Evolutionary conservation across 2,113 vertebrate genomes (phyloP), one percentile per base, ranked within the genome.

Genomic region (Clarias gariepinus): DNA sequence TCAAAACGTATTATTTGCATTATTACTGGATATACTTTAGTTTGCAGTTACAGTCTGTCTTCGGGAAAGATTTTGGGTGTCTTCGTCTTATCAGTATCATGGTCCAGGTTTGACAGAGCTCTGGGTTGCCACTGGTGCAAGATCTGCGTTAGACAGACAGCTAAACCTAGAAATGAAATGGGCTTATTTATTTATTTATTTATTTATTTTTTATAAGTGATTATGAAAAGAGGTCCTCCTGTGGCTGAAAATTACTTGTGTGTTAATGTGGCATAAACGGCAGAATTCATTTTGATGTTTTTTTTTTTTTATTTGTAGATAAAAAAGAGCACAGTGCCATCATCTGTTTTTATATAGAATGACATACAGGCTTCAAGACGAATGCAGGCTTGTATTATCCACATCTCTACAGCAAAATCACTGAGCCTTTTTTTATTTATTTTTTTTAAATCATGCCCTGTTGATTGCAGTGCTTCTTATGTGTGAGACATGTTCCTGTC

Each of bases 1-100:
- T 94, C 92, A 93, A 88, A 94, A 92, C 92, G 91, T 89, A 90
- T 92, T 90, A 92, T 84, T 47, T 47, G 71, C 86, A 58, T 82
- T 91, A 89, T 91, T 92, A 66, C 88, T 63, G 79, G 88, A 89
- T 91, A 87, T 91, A 92, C 88, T 90, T 76, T 8, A 93, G 92
- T 89, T 89, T 88, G 91, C 91, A 91, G 89, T 94, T 82, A 55
- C 15, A 66, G 86, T 81, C 73, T 85, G 89, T 91, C 81, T 90
- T 87, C 89, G 90, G 87, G 13, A n/a, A 76, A n/a, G 21, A 76
- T 53, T 36, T 47, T 15, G 23, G n/a, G 41, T 13, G 47, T 76
- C 12, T 52, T 3, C 7, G 21, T 52, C 15, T 52, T 0, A n/a
- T 76, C 21, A 16, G 4, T 16, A 76, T 76, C 15, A 41, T 11